A percentile compares a stretch with the other conserved stretches of the same genome.
Evolutionary conservation across 64 coral and sea anemone genomes (phyloP).

Genomic region (Montipora efflorescens): DNA sequence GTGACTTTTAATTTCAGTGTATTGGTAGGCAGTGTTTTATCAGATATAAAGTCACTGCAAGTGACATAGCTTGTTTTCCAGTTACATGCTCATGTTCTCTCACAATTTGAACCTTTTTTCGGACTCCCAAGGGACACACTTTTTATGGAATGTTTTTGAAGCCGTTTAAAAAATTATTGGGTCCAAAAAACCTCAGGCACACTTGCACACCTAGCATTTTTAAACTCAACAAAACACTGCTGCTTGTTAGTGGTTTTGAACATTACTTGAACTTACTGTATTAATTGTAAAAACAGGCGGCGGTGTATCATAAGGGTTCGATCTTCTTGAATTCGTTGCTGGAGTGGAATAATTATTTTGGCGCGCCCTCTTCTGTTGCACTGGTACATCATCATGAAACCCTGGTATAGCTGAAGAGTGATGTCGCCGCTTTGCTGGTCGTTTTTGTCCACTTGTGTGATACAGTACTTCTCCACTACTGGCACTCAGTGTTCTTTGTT

Average conservation of each 20-base stretch:
- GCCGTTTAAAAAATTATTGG: too few species aligned
- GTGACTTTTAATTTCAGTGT: too few species aligned
- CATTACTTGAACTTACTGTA: constrained; percentile 57
- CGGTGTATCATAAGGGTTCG: constrained; percentile 14
- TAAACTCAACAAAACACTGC: too few species aligned
- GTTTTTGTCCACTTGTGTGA: not conserved
- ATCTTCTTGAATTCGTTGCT: constrained; percentile 1
- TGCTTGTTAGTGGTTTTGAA: not conserved
- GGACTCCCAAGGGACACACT: too few species aligned
- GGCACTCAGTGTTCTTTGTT: constrained; percentile 12
- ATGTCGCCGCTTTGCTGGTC: constrained; percentile 64
- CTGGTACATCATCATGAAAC: constrained; percentile 40
- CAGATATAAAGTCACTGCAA: too few species aligned
- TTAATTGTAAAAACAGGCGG: constrained; percentile 67
- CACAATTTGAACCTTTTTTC: too few species aligned
- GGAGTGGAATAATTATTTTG: not conserved
- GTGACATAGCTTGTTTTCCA: too few species aligned
- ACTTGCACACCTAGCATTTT: too few species aligned
- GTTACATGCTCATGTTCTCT: too few species aligned
- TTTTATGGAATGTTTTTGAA: too few species aligned
- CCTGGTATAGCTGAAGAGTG: constrained; percentile 64
- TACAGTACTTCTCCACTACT: constrained; percentile 1
- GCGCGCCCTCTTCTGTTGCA: constrained; percentile 34
- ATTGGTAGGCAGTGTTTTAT: too few species aligned
- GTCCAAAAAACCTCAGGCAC: too few species aligned